Conservation (phyloP, 1,140 invertebrate species). For the Drosophila leontia region DNA sequence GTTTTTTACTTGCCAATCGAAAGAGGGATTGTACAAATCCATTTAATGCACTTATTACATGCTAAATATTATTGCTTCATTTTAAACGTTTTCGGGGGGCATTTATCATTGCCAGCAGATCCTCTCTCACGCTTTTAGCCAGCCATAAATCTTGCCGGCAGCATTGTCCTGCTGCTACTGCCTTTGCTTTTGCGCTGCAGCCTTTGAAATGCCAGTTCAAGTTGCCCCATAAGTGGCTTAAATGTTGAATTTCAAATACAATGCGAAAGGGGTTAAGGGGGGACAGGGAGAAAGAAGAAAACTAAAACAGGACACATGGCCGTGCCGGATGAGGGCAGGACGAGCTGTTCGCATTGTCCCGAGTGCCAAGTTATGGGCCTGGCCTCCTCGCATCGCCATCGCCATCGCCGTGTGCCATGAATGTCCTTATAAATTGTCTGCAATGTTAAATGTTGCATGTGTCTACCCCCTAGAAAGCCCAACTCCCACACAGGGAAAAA, state of each 20-base stretch:
- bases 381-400: conserved; percentile 50
- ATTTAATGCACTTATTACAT: conserved; percentile 64
- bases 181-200: conserved; percentile 45
- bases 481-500: conserved; percentile 9
- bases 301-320: conserved; percentile 48
- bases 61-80: conserved; percentile 64
- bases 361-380: conserved; percentile 70
- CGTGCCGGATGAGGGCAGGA: conserved; percentile 50
- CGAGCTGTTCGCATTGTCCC: conserved; percentile 64
- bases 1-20: background rate
- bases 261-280: conserved; percentile 47
- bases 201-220: conserved; percentile 81
- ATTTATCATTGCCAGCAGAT: conserved; percentile 58
- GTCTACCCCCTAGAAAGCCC: conserved; percentile 30
- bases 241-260: conserved; percentile 81
- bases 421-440: conserved; percentile 82
- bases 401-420: conserved; percentile 69
- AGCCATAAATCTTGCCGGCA: conserved; percentile 71
- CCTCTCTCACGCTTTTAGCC: conserved; percentile 52
- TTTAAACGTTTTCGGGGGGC: conserved; percentile 64
- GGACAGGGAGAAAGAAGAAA: conserved; percentile 33
- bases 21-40: background rate
- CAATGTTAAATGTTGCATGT: conserved; percentile 81
- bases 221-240: conserved; percentile 79
- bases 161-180: conserved; percentile 70